Conservation (phyloP, 1,140 invertebrate species). For the Pygmarrhopalites habei region DNA sequence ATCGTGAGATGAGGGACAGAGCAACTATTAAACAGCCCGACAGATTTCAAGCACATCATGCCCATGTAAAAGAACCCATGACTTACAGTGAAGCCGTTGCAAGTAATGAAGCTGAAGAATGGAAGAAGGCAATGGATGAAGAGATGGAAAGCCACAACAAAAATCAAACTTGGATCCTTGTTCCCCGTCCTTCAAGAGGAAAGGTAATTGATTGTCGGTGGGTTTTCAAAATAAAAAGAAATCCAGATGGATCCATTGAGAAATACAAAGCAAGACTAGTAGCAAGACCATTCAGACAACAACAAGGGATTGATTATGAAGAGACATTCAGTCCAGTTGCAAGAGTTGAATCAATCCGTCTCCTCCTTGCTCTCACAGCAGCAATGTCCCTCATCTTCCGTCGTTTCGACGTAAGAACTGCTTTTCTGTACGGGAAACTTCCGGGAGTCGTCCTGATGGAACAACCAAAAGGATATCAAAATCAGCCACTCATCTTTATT, state of each 20-base stretch:
- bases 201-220: conserved; percentile 7
- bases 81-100: conserved; percentile 41
- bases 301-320: conserved; percentile 42
- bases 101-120: conserved; percentile 36
- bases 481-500: conserved; percentile 41
- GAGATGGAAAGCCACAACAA: conserved; percentile 27
- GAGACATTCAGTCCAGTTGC: conserved; percentile 43
- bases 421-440: conserved; percentile 44
- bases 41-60: not conserved
- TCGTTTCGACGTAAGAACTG: conserved; percentile 45
- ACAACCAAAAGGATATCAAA: conserved; percentile 41
- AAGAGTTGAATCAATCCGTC: conserved; percentile 39
- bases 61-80: not conserved
- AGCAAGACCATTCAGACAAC: conserved; percentile 43
- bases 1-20: not conserved
- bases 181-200: conserved; percentile 34
- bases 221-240: conserved; percentile 7
- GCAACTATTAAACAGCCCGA: not conserved
- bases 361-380: conserved; percentile 40
- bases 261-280: conserved; percentile 43
- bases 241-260: conserved; percentile 21
- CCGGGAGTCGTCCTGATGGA: conserved; percentile 45
- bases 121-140: conserved; percentile 29
- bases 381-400: conserved; percentile 38
- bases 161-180: conserved; percentile 35